Conservation (phyloP, 2,113 vertebrate genomes). For the Callaeas wilsoni region DNA sequence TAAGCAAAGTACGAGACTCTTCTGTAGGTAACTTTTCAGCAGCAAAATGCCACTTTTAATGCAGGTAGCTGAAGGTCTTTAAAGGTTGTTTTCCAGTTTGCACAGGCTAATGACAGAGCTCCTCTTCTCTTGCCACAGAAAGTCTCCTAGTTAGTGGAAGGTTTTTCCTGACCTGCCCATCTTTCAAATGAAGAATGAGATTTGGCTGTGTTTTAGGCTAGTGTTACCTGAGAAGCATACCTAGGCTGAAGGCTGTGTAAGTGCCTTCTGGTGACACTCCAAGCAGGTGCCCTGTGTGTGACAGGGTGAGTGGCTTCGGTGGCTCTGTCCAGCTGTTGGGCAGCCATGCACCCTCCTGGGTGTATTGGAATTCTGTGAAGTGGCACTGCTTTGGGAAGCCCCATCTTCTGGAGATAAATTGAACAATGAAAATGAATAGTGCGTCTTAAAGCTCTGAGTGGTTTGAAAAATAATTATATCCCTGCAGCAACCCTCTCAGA, state of each 20-base stretch:
- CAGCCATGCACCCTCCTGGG: accelerated
- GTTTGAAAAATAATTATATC: background rate
- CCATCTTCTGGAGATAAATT: background rate
- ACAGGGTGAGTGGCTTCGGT: background rate
- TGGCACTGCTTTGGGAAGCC: background rate
- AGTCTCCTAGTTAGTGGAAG: background rate
- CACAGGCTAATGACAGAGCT: background rate
- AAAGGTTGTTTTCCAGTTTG: background rate
- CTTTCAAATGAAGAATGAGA: background rate
- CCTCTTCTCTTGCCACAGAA: background rate
- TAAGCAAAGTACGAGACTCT: accelerated
- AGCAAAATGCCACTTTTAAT: accelerated
- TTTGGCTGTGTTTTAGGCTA: background rate
- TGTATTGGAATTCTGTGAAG: background rate
- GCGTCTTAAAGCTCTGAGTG: background rate
- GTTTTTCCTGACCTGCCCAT: background rate
- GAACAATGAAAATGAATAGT: background rate
- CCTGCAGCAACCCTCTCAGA: background rate
- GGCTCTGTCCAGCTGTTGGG: background rate
- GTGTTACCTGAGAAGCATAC: background rate
- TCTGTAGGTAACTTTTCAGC: background rate
- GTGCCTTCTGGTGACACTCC: background rate
- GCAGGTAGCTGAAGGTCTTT: background rate
- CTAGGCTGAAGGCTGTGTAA: background rate
- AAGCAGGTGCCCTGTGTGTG: background rate